A percentile compares a stretch with the other conserved stretches of the same genome.
Conservation (phyloP, 2,113 vertebrate genomes). For the Tragelaphus strepsiceros region DNA sequence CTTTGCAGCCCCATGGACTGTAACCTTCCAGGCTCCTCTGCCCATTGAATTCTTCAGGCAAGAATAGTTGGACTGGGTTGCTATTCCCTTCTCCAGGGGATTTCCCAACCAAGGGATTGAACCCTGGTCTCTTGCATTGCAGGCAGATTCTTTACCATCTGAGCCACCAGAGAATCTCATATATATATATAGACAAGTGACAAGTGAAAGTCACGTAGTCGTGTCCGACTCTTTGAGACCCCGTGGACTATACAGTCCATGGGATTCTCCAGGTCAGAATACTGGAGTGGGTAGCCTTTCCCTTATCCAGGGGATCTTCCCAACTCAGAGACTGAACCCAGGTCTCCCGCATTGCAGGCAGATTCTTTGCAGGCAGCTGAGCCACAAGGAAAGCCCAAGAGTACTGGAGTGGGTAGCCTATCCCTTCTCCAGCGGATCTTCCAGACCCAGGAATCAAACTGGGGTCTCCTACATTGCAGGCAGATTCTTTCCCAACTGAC, state of each 20-base stretch:
- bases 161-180: background rate
- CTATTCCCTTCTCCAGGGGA: background rate
- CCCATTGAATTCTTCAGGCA: background rate
- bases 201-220: background rate
- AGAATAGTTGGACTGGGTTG: background rate
- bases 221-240: background rate
- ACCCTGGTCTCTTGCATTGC: background rate
- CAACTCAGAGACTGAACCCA: background rate
- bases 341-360: background rate
- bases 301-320: background rate
- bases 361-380: background rate
- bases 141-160: background rate
- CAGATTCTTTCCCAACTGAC: background rate
- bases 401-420: too few species aligned
- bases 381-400: background rate
- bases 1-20: background rate
- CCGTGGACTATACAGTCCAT: background rate
- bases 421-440: too few species aligned
- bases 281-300: background rate
- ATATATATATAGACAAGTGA: background rate
- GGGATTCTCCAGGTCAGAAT: background rate
- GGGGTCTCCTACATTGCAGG: background rate
- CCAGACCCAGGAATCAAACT: background rate
- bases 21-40: background rate
- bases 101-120: background rate